phyloP scores from a whole-genome alignment of 2,113 vertebrate species.

The pig (Sus scrofa) region T2T-Sscrofa CM000819.6:2557501-2558000 shows the following conservation, averaged over 20 bases:
- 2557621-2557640: too few species aligned
- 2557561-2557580: not conserved
- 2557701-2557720: not conserved
- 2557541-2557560: fast-evolving
- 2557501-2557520: too few species aligned
- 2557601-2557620: not conserved
- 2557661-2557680: not conserved
- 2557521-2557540: not conserved
- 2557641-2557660: not conserved
- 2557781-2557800: not conserved
- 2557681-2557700: not conserved
- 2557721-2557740: not conserved
- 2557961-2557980: not conserved
- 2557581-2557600: not conserved
- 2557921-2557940: not conserved
- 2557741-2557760: too few species aligned
- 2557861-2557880: not conserved
- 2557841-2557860: not conserved
- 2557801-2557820: not conserved
- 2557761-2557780: not conserved
- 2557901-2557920: not conserved
- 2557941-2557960: not conserved
- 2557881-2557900: not conserved
- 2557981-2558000: not conserved
- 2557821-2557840: not conserved